Evolutionary conservation across 2,113 vertebrate genomes (phyloP).

Genomic region (Athene noctua): DNA sequence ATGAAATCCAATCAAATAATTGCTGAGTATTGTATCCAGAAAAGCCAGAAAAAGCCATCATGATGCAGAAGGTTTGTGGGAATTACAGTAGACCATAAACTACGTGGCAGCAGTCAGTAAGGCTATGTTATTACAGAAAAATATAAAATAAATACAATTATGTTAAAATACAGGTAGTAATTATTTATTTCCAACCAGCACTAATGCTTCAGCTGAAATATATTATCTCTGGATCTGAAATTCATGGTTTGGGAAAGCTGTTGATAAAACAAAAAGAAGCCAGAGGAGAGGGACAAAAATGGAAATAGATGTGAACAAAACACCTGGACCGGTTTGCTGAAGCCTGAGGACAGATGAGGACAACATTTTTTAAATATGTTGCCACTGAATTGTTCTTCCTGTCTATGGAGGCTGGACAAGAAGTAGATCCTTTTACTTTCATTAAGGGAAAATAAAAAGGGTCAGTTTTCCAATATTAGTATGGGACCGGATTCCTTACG

Average conservation of each 20-base stretch:
- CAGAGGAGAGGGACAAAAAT: not conserved
- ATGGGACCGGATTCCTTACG: not conserved
- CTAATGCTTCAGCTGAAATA: not conserved
- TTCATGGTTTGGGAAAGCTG: not conserved
- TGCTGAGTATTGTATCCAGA: not conserved
- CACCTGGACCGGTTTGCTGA: not conserved
- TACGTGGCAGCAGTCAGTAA: not conserved
- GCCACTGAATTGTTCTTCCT: not conserved
- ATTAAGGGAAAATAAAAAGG: not conserved
- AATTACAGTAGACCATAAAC: not conserved
- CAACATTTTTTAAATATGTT: not conserved
- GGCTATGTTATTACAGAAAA: not conserved
- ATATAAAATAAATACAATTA: not conserved
- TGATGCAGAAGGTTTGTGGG: not conserved
- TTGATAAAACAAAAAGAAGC: not conserved
- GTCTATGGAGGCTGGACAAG: not conserved
- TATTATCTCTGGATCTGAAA: not conserved
- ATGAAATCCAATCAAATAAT: not conserved
- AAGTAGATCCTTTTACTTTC: not conserved
- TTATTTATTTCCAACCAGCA: not conserved
- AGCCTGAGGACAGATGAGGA: not conserved
- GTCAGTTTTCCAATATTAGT: not conserved
- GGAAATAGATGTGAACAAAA: not conserved
- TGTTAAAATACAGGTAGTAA: not conserved
- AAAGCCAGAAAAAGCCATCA: not conserved